Conservation (phyloP, 1,140 invertebrate genomes). For the Drosophila erecta region DNA sequence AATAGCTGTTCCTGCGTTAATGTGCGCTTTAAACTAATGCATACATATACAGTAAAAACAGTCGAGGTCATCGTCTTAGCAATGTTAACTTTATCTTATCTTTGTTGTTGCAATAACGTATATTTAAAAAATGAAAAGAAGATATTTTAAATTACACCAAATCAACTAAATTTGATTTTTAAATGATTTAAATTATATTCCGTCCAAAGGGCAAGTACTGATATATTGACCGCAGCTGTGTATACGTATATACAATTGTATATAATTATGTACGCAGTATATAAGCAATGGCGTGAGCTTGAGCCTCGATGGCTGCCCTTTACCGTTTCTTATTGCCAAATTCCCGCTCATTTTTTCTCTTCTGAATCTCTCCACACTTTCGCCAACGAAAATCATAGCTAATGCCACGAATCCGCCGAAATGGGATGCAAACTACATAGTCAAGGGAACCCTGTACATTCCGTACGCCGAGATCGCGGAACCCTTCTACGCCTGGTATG, state of each 20-base stretch:
- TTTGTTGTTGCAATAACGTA: not conserved
- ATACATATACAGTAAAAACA: not conserved
- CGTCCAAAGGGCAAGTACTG: not conserved
- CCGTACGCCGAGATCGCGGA: constrained; percentile 97
- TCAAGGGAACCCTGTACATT: constrained; percentile 91
- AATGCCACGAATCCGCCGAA: constrained; percentile 85
- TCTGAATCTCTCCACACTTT: not conserved
- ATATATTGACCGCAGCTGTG: constrained; percentile 2
- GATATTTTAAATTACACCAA: not conserved
- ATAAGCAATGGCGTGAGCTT: constrained; percentile 31
- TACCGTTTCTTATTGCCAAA: constrained; percentile 47
- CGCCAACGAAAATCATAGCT: constrained; percentile 17
- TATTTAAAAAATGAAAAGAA: no score
- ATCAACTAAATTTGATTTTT: not conserved
- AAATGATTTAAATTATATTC: not conserved
- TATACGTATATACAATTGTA: not conserved
- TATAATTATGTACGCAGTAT: constrained; percentile 1
- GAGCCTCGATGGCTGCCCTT: constrained; percentile 50
- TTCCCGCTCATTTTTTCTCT: constrained; percentile 15
- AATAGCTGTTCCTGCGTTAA: constrained; percentile 9
- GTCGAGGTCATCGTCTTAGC: not conserved
- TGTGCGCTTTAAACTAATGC: constrained; percentile 5
- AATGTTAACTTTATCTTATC: not conserved
- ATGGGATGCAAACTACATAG: constrained; percentile 90
- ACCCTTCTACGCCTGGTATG: constrained; percentile 95